phyloP scores from a whole-genome alignment of 1,140 invertebrate species.

The Brachionus calyciflorus region DNA sequence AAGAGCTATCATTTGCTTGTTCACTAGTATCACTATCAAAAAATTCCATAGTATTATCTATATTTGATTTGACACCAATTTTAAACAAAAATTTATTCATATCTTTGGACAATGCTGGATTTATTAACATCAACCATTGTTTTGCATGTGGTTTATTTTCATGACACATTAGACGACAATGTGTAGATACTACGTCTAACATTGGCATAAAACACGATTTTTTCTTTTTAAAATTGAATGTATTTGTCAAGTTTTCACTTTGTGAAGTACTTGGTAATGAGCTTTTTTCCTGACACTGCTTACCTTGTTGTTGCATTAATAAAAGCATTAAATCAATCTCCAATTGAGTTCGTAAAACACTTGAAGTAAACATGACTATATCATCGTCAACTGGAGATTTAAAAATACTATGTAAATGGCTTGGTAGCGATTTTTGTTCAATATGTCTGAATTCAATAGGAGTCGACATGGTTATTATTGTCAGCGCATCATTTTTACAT shows the following conservation, averaged over 20 bases:
- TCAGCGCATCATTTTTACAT: constrained; percentile 25
- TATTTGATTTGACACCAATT: constrained; percentile 41
- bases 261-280: constrained; percentile 70
- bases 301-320: neutral
- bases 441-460: constrained; percentile 21
- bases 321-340: constrained; percentile 43
- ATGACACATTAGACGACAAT: constrained; percentile 30
- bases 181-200: constrained; percentile 16
- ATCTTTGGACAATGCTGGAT: neutral
- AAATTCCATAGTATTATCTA: constrained; percentile 58
- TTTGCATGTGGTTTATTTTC: constrained; percentile 38
- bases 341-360: constrained; percentile 25
- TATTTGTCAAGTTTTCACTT: constrained; percentile 65
- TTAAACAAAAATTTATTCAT: constrained; percentile 25
- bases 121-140: constrained; percentile 21
- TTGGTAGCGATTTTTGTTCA: neutral
- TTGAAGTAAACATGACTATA: constrained; percentile 35
- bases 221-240: constrained; percentile 60
- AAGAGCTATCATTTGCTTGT: constrained; percentile 24
- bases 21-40: constrained; percentile 47
- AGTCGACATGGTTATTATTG: constrained; percentile 1
- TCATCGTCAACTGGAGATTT: constrained; percentile 24
- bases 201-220: constrained; percentile 73
- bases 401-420: neutral
- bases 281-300: neutral